Evolutionary conservation across 2,113 vertebrate genomes (phyloP), one percentile per base, ranked within the genome.

Genomic region (Labeo catla): DNA sequence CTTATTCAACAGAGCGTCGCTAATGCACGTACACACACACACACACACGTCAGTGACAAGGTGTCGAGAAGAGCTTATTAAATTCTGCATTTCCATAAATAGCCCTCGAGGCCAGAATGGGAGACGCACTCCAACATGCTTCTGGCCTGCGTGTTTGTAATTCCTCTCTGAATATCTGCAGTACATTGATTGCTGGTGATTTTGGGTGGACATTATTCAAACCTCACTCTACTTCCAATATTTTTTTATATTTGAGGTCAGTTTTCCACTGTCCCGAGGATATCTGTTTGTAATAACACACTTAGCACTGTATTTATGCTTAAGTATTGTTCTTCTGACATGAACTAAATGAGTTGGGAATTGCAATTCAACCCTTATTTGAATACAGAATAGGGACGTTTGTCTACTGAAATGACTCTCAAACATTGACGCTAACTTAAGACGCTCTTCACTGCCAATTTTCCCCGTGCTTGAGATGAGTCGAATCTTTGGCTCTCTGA

Each of bases 361-460:
- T 34, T 8, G 11, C 13, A 81, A 45, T 19, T 43, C 13, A 19
- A 34, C 12, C n/a, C n/a, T 45, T 8, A 34, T 57, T 10, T 15
- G 39, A 28, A 84, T 45, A 63, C 49, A 78, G 59, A 86, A 61
- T 61, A 61, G 39, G 45, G 6, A 73, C 45, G 12, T 34, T 23
- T 45, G 49, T 39, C 36, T 54, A 13, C 34, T 45, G 59, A 34
- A 70, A 74, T n/a, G 4, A 76, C 59, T 82, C 47, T 10, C 15
- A 7, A 34, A 68, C 45, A 68, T 63, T 34, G 23, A 50, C 80
- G 13, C 61, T 77, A 77, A 39, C 63, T 15, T 34, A 16, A 95
- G 95, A 94, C 82, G 94, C 95, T 96, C 96, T 96, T 97, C 95
- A 96, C 96, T 96, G 96, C 96, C 96, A 96, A 96, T 97, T 97